Base-by-base conservation (phyloP, 1,140 invertebrate genomes). In the Leptinotarsa lineolata region DNA sequence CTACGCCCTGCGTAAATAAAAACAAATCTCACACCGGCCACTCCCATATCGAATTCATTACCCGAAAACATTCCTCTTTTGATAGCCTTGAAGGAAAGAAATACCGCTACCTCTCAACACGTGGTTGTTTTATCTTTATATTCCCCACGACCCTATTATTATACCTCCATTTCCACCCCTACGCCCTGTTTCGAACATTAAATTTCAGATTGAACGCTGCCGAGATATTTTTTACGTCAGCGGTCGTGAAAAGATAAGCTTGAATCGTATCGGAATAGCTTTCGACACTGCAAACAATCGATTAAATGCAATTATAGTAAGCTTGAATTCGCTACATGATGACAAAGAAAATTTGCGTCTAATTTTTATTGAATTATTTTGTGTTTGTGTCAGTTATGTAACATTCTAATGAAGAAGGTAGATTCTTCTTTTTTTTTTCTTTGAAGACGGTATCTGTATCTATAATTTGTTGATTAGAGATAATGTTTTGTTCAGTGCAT, bases 41-140 rank as follows among this genome's bases (percentile, higher is more conserved):
- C 48, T 54, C 48, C 48, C 48, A 16, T 13, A 54, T 54, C 48
- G 48, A 54, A 18, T 54, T 54, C 48, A 54, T 18, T 54, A 54
- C 48, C 48, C 48, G 48, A 54, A 54, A 54, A 54, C 16, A 54
- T 54, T 54, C 48, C 48, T 54, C n/a, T 54, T 54, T 54, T 54
- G n/a, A 54, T 54, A 54, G 48, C 48, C 48, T 6, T 39, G n/a
- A 54, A n/a, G 48, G 48, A 54, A 54, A 54, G 48, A 54, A 54
- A 54, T 54, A 54, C 48, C 48, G 48, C 48, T 54, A 54, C 48
- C 16, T 54, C n/a, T 54, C 48, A 54, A 54, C 48, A 54, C 48
- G 48, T 54, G 48, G 48, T 54, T 54, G 30, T 54, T 54, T 54
- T 54, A 54, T 54, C 48, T 54, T 54, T 54, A 54, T 54, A 54